Percentiles rank a stretch among this genome's conserved stretches.
These are phyloP conservation scores for Acanthopleura granulata DNA, from an alignment of 2,888 invertebrate genomes.

Conservation along the genomic window DNA sequence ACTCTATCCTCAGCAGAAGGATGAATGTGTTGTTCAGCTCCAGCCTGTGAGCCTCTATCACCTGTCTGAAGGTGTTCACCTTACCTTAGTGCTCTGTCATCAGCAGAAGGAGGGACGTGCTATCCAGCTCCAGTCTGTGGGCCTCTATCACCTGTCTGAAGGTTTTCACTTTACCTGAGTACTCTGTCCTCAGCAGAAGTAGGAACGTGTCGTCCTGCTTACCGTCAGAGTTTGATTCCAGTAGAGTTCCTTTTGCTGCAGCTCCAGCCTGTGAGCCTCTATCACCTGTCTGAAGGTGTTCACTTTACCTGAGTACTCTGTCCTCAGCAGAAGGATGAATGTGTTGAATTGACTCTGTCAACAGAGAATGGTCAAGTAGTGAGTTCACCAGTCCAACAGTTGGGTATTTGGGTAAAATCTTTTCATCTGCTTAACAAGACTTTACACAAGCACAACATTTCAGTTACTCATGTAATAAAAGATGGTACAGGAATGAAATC, in stretches of 20 bases:
- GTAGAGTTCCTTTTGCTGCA: conserved; percentile 58
- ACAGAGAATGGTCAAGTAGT: too few species aligned
- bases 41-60: conserved; percentile 55
- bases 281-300: conserved; percentile 60
- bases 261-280: conserved; percentile 53
- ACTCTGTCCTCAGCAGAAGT: conserved; percentile 53
- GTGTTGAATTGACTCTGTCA: conserved; percentile 61
- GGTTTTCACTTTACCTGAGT: conserved; percentile 53
- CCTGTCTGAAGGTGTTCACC: conserved; percentile 55
- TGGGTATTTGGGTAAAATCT: too few species aligned
- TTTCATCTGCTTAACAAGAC: too few species aligned
- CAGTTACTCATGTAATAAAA: too few species aligned
- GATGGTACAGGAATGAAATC: too few species aligned
- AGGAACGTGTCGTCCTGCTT: conserved; percentile 57
- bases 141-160: conserved; percentile 61
- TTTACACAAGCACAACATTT: too few species aligned
- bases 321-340: conserved; percentile 58
- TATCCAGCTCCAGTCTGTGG: conserved; percentile 54
- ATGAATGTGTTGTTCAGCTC: conserved; percentile 63
- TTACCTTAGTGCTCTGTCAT: conserved; percentile 55
- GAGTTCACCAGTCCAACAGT: too few species aligned
- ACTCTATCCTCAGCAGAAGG: conserved; percentile 53
- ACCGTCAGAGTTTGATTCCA: conserved; percentile 62
- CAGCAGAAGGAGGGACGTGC: conserved; percentile 60
- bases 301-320: conserved; percentile 57